A percentile compares a stretch with the other conserved stretches of the same genome.
Evolutionary conservation across 1,140 invertebrate genomes (phyloP).

Genomic region (Aporrectodea caliginosa): DNA sequence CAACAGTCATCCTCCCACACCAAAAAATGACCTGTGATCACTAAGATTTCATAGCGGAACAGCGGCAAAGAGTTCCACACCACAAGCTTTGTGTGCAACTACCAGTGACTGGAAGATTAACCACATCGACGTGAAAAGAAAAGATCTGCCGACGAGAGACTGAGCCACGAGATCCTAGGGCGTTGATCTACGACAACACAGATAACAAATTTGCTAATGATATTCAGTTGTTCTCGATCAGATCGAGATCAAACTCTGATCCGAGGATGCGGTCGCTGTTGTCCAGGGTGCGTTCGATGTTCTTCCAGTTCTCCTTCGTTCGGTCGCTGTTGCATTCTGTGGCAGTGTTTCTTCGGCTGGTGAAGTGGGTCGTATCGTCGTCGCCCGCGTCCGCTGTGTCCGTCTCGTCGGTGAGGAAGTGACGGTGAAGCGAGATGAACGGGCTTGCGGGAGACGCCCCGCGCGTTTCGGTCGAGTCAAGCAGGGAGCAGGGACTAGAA

Average conservation of each 20-base stretch:
- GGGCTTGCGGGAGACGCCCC: neutral
- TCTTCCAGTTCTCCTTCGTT: neutral
- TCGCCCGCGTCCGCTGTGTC: neutral
- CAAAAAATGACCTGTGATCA: too few relatives aligned
- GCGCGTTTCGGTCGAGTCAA: neutral
- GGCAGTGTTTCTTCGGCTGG: neutral
- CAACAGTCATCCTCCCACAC: too few relatives aligned
- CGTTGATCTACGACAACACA: neutral
- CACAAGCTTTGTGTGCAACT: neutral
- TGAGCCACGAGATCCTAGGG: neutral
- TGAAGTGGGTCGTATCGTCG: neutral
- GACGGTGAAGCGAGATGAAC: neutral
- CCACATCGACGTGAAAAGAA: neutral
- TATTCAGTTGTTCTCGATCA: slow-evolving; percentile 1
- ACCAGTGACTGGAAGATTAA: neutral
- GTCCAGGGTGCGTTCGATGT: neutral
- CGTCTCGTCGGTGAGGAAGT: neutral
- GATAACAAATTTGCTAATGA: neutral
- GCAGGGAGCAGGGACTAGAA: neutral
- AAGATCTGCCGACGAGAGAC: neutral
- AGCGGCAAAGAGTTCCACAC: too few relatives aligned
- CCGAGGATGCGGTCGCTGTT: neutral
- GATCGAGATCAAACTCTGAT: neutral
- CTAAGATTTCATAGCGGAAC: neutral
- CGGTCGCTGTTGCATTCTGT: neutral